Percentiles rank a stretch among this genome's conserved stretches.
Conservation (phyloP, 2,113 vertebrate species). For the Lagenorhynchus albirostris region DNA sequence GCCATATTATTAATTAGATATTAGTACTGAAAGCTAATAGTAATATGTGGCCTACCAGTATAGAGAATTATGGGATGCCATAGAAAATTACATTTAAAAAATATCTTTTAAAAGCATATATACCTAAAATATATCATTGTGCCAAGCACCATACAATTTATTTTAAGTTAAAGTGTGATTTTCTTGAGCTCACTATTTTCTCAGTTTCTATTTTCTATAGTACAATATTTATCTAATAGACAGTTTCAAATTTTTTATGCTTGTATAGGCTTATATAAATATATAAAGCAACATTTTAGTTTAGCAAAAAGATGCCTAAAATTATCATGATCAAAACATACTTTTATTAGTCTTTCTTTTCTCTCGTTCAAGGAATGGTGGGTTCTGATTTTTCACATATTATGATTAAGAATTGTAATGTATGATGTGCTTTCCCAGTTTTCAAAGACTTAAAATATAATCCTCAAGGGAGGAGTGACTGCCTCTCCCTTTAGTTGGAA, state of each 20-base stretch:
- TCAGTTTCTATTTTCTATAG: background rate
- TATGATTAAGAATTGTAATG: background rate
- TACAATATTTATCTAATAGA: background rate
- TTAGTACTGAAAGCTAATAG: background rate
- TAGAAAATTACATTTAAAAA: conserved; percentile 18
- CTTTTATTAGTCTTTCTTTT: background rate
- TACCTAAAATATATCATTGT: background rate
- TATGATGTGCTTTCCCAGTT: background rate
- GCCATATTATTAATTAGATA: background rate
- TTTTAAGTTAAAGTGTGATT: background rate
- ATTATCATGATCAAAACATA: background rate
- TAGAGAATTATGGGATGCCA: background rate
- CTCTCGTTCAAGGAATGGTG: background rate
- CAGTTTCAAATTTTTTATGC: background rate
- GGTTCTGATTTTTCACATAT: background rate
- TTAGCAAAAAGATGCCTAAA: conserved; percentile 3
- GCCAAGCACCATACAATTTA: background rate
- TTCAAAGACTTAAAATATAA: conserved; percentile 11
- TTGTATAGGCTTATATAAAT: background rate
- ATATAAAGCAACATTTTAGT: background rate
- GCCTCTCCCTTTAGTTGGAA: background rate
- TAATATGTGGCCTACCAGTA: background rate
- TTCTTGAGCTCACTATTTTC: background rate
- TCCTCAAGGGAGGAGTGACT: background rate
- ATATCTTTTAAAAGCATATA: background rate